phyloP scores from a whole-genome alignment of 2,888 invertebrate genomes.

The Saturnia japonica region DNA sequence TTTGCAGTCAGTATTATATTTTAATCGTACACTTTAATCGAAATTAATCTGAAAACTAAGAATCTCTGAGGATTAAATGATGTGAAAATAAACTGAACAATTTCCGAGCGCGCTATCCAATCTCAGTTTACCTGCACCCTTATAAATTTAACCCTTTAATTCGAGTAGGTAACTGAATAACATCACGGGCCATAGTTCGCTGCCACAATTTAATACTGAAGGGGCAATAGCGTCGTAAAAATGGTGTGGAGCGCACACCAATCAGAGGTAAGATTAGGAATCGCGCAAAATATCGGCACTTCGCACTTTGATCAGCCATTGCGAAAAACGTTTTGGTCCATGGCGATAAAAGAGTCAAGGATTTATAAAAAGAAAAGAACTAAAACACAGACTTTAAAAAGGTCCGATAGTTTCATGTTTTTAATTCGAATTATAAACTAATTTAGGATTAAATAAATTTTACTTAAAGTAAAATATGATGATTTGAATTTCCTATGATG shows the following conservation, averaged over 20 bases:
- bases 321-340: constrained; percentile 42
- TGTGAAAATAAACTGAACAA: constrained; percentile 32
- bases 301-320: constrained; percentile 33
- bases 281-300: constrained; percentile 37
- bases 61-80: not conserved
- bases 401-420: not conserved
- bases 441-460: not conserved
- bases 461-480: not conserved
- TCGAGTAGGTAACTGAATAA: constrained; percentile 47
- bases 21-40: not conserved
- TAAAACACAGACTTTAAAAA: not conserved
- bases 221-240: constrained; percentile 67
- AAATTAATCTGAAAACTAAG: not conserved
- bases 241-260: constrained; percentile 65
- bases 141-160: constrained; percentile 56
- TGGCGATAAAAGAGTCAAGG: constrained; percentile 64
- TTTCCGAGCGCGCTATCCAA: constrained; percentile 36
- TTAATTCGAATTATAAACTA: not conserved
- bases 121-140: constrained; percentile 43
- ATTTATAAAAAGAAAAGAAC: constrained; percentile 53
- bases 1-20: too few relatives aligned
- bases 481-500: not conserved
- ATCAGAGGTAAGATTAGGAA: constrained; percentile 71
- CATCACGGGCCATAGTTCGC: constrained; percentile 47
- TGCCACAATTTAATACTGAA: constrained; percentile 52